Percentiles rank a stretch among this genome's conserved stretches.
Conservation (phyloP, 2,888 invertebrate genomes). For the Sericinus montela region DNA sequence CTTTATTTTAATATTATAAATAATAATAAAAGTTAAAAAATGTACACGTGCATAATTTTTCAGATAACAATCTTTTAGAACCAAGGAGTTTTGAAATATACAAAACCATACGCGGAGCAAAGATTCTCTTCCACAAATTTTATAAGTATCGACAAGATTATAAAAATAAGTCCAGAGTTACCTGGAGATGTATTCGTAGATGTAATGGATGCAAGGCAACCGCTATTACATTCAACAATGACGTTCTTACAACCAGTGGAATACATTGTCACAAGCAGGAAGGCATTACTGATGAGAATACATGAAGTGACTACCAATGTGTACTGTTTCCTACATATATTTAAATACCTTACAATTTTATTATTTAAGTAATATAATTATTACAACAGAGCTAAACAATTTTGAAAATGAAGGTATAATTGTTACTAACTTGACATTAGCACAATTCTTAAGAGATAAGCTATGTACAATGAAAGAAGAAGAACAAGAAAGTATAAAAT, state of each 20-base stretch:
- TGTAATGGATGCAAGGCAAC: constrained; percentile 29
- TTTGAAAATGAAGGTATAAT: too few species aligned
- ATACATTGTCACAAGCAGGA: constrained; percentile 21
- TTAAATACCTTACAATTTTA: too few species aligned
- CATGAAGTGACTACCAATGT: too few species aligned
- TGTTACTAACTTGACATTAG: too few species aligned
- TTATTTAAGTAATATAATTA: too few species aligned
- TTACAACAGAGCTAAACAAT: too few species aligned
- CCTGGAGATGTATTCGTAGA: constrained; percentile 29
- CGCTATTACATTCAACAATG: constrained; percentile 21
- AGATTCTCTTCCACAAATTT: constrained; percentile 22
- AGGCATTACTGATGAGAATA: neutral
- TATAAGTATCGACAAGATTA: constrained; percentile 29
- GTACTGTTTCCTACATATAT: too few species aligned
- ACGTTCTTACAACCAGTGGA: constrained; percentile 16
- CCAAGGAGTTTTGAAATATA: constrained; percentile 25
- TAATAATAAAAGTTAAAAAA: too few species aligned
- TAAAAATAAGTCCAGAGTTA: constrained; percentile 23
- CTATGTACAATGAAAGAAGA: too few species aligned
- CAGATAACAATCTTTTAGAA: neutral
- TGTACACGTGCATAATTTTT: neutral
- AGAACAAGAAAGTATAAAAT: too few species aligned
- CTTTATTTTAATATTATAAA: too few species aligned
- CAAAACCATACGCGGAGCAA: constrained; percentile 27
- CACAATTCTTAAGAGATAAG: too few species aligned